Percentiles rank a stretch among this genome's conserved stretches.
Conservation (phyloP, 1,140 invertebrate species). For the Drosophila teissieri region DNA sequence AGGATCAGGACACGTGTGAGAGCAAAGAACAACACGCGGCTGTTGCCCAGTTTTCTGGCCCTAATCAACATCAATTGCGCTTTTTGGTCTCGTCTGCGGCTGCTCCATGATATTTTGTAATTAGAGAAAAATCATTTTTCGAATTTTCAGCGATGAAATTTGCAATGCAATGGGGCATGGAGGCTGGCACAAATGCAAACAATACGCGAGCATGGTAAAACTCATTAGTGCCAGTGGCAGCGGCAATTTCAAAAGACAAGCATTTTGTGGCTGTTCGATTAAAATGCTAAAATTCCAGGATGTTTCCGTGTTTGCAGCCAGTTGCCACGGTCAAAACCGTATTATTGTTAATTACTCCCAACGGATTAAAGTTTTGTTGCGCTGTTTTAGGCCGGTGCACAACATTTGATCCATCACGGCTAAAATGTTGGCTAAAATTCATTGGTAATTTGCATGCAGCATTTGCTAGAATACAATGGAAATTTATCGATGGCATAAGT, state of each 20-base stretch:
- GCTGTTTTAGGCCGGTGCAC: constrained; percentile 12
- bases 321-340: constrained; percentile 18
- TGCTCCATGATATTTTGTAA: constrained; percentile 63
- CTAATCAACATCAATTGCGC: constrained; percentile 72
- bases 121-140: constrained; percentile 65
- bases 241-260: constrained; percentile 27
- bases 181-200: constrained; percentile 46
- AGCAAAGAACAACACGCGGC: not conserved
- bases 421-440: constrained; percentile 23
- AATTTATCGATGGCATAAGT: constrained; percentile 11
- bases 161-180: constrained; percentile 30
- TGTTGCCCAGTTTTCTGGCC: constrained; percentile 16
- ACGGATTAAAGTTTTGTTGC: constrained; percentile 13
- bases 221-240: constrained; percentile 72
- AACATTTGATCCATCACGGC: constrained; percentile 23
- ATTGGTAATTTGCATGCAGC: constrained; percentile 45
- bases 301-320: constrained; percentile 2
- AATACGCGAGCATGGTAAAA: constrained; percentile 71
- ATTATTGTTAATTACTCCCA: constrained; percentile 59
- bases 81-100: constrained; percentile 32
- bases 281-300: constrained; percentile 12
- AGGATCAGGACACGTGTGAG: not conserved
- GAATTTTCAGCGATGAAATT: constrained; percentile 43
- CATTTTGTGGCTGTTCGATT: constrained; percentile 9
- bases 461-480: not conserved